Evolutionary conservation across 1,140 invertebrate species (phyloP), one percentile per base, ranked within the genome.

Genomic region (Lucilia cuprina): DNA sequence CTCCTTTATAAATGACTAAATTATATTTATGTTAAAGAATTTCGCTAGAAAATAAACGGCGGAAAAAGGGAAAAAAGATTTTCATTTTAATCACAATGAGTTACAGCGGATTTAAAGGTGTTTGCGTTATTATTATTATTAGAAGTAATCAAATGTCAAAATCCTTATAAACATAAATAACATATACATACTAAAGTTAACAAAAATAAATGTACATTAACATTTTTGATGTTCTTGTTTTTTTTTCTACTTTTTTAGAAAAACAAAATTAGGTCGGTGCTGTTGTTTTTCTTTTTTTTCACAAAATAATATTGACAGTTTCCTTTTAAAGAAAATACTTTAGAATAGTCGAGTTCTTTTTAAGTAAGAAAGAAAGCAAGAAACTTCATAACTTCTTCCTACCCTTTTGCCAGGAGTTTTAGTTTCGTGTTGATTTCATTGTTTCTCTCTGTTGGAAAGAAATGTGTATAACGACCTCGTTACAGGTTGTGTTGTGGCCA

Each of bases 401-500:
- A 70, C 65, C 65, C 65, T 21, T 70, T 70, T 70, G n/a, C 19
- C n/a, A 70, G 65, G 65, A 70, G n/a, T 70, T 70, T 8, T 25
- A 8, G 41, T 10, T 41, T 60, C 5, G 19, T 12, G 65, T 70
- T 41, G 41, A 21, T 70, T 70, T 70, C 19, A 19, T 70, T 70
- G 1, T 10, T 21, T 5, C 65, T 70, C 50, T 21, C 65, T 21
- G 41, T n/a, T 14, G 55, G 19, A 70, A 70, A 21, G 65, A 70
- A 25, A 21, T 21, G 65, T 70, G 7, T 70, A 70, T 55, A 70
- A 21, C 80, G 60, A 60, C 82, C 82, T 70, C 65, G 60, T 82
- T 82, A 82, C 60, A 50, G 3, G 77, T 49, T 55, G 82, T 60
- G 82, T 82, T 82, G 50, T 65, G 82, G 82, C 50, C 82, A 82